phyloP scores from a whole-genome alignment of 1,140 invertebrate species.

The Ceratoteleas bidentatus region DNA sequence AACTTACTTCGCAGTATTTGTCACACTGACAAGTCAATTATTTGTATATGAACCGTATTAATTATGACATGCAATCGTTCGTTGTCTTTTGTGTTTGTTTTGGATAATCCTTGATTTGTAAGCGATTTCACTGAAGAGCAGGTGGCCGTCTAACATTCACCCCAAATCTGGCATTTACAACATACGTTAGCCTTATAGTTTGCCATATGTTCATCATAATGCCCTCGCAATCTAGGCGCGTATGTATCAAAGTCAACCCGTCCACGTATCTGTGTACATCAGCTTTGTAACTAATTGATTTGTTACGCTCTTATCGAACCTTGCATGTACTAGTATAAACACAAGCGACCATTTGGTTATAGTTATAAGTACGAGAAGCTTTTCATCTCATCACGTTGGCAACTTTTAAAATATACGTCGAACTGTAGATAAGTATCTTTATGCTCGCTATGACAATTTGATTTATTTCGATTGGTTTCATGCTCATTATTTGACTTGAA shows the following conservation, averaged over 20 bases:
- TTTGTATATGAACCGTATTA: not conserved
- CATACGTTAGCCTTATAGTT: slow-evolving; percentile 64
- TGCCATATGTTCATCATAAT: slow-evolving; percentile 75
- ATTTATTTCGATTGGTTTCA: no score
- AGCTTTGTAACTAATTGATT: slow-evolving; percentile 71
- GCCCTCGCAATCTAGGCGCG: slow-evolving; percentile 68
- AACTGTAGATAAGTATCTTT: slow-evolving; percentile 5
- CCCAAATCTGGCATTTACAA: slow-evolving; percentile 69
- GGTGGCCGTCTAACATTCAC: slow-evolving; percentile 70
- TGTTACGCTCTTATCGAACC: slow-evolving; percentile 62
- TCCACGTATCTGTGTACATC: slow-evolving; percentile 54
- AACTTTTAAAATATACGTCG: slow-evolving; percentile 2
- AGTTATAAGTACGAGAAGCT: slow-evolving; percentile 23
- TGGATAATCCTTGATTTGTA: slow-evolving; percentile 60
- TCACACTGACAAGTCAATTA: not conserved
- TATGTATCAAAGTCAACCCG: slow-evolving; percentile 65
- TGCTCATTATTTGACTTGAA: no score
- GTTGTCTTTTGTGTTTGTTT: slow-evolving; percentile 12
- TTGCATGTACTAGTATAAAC: slow-evolving; percentile 36
- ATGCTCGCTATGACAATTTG: not conserved
- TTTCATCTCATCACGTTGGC: slow-evolving; percentile 12
- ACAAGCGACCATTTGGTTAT: slow-evolving; percentile 29
- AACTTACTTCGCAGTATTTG: no score
- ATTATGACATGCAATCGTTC: slow-evolving; percentile 15
- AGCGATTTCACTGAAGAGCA: slow-evolving; percentile 67